Conservation (phyloP, 2,888 invertebrate genomes). For the Catotricha subobsoleta region DNA sequence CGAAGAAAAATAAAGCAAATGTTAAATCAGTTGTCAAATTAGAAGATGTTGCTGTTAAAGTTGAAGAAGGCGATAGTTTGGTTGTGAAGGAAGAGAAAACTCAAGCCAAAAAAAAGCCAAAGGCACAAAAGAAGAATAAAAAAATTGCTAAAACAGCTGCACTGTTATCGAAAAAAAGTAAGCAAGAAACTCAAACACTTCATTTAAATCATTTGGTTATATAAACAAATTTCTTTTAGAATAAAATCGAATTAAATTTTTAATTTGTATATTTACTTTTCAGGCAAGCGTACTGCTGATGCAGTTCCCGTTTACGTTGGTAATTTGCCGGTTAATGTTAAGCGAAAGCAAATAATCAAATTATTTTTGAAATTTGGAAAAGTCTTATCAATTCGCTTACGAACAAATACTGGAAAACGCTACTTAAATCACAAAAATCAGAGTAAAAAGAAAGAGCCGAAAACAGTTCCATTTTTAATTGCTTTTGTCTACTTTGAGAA, state of each 20-base stretch:
- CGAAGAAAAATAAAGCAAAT: not conserved
- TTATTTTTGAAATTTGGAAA: conserved; percentile 19
- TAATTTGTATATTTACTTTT: no score
- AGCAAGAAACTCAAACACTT: not conserved
- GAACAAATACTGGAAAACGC: conserved; percentile 23
- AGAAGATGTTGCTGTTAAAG: not conserved
- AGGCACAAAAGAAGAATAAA: not conserved
- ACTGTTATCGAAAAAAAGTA: not conserved
- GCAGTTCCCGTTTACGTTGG: conserved; percentile 23
- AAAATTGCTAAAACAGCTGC: no score
- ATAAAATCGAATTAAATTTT: no score
- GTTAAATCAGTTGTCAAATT: not conserved
- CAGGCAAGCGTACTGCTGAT: no score
- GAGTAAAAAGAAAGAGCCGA: not conserved
- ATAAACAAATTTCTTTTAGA: no score
- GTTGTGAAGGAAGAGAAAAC: not conserved
- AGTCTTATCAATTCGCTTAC: conserved; percentile 20
- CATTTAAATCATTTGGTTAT: no score
- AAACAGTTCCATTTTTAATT: conserved; percentile 18
- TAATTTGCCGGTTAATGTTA: conserved; percentile 25
- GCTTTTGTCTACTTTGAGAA: conserved; percentile 22
- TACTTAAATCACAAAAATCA: not conserved
- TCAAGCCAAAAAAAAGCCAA: not conserved
- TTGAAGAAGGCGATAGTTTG: not conserved
- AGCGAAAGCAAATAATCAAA: conserved; percentile 20